Conservation (phyloP, 1,140 invertebrate species). For the Drosophila takahashii region DNA sequence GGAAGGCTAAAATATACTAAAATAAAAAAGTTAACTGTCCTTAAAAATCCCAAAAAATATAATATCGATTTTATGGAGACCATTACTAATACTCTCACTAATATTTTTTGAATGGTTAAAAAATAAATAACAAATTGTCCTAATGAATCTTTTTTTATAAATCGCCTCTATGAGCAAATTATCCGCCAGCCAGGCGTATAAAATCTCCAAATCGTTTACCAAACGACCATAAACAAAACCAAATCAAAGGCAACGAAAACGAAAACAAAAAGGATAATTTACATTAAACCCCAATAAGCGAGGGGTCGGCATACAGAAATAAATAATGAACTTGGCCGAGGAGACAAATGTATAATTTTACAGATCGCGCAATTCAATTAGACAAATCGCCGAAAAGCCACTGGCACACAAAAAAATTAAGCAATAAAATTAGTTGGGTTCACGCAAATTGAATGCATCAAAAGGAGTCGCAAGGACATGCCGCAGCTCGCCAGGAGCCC, state of each 20-base stretch:
- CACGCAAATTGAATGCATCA: conserved; percentile 79
- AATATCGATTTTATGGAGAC: neutral
- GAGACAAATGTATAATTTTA: conserved; percentile 78
- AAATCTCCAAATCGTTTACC: conserved; percentile 46
- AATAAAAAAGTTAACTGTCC: neutral
- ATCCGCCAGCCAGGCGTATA: conserved; percentile 44
- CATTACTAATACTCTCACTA: neutral
- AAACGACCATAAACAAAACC: conserved; percentile 42
- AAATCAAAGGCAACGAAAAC: conserved; percentile 21
- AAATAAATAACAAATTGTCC: conserved; percentile 7
- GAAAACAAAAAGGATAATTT: conserved; percentile 61
- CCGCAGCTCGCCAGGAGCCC: conserved; percentile 39
- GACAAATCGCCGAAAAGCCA: conserved; percentile 39
- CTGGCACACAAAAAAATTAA: conserved; percentile 75
- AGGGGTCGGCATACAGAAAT: conserved; percentile 30
- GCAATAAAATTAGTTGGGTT: conserved; percentile 84
- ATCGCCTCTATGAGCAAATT: conserved; percentile 61
- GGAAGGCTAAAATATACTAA: neutral
- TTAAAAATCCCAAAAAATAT: no score
- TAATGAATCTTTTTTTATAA: conserved; percentile 42
- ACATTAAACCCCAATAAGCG: conserved; percentile 49
- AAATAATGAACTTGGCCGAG: conserved; percentile 68
- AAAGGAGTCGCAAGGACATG: conserved; percentile 57
- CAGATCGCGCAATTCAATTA: conserved; percentile 75
- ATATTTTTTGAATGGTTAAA: neutral